Conservation (phyloP, 2,797 vertebrate species). For the Poeciliopsis paucimaculata region DNA sequence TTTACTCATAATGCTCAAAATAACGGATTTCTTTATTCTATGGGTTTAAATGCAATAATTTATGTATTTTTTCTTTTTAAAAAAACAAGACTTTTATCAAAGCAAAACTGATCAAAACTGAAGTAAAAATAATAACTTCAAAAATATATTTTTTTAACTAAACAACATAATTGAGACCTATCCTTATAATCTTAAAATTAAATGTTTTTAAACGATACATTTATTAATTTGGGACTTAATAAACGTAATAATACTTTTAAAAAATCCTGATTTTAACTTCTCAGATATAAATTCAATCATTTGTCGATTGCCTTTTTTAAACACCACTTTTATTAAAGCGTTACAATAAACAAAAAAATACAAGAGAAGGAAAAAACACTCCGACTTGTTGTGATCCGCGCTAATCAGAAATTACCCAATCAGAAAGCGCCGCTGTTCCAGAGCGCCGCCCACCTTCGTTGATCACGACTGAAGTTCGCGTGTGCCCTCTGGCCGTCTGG, state of each 20-base stretch:
- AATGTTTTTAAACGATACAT: background rate
- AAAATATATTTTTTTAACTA: background rate
- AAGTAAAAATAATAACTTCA: background rate
- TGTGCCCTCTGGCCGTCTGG: slow-evolving; percentile 36
- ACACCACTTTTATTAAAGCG: background rate
- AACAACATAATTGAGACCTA: background rate
- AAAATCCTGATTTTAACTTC: background rate
- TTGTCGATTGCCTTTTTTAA: background rate
- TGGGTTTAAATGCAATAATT: no score
- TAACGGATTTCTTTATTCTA: no score
- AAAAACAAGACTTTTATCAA: no score
- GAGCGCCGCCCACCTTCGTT: slow-evolving; percentile 22
- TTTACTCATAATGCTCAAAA: no score
- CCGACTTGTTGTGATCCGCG: slow-evolving; percentile 58
- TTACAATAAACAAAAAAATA: background rate
- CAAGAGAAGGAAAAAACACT: background rate
- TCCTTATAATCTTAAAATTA: background rate
- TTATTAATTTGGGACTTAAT: background rate
- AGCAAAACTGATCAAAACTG: no score
- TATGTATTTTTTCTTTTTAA: no score
- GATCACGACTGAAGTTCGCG: slow-evolving; percentile 68
- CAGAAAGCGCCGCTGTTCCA: background rate
- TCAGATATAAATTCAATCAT: background rate
- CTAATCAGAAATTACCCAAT: slow-evolving; percentile 47
- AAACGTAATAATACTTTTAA: background rate